phyloP scores from a whole-genome alignment of 2,113 vertebrate genomes.

The Hiodon tergisus region DNA sequence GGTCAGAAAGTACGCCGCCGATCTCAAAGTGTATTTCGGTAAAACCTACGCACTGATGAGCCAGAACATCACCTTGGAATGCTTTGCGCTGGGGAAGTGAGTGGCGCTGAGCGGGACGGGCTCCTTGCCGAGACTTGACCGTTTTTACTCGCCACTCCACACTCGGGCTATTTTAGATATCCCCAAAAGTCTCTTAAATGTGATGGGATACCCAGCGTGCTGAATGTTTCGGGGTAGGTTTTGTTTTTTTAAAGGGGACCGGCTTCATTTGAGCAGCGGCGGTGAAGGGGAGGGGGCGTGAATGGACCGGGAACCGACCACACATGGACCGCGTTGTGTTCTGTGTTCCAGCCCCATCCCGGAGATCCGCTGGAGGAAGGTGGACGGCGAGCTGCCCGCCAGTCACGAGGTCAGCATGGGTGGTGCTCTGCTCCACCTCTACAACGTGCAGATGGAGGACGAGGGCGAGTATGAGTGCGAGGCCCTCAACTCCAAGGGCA shows the following conservation, averaged over 20 bases:
- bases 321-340: not conserved
- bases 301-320: too few species aligned
- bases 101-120: slow-evolving; percentile 36
- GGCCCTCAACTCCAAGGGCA: slow-evolving; percentile 88
- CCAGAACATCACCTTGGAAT: slow-evolving; percentile 90
- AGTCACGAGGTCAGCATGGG: slow-evolving; percentile 85
- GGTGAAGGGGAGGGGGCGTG: too few species aligned
- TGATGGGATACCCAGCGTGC: too few species aligned
- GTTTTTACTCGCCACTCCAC: too few species aligned
- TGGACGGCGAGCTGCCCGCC: slow-evolving; percentile 79
- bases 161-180: too few species aligned
- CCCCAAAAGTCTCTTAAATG: too few species aligned
- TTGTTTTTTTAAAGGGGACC: too few species aligned
- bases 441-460: slow-evolving; percentile 92
- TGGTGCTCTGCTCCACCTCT: slow-evolving; percentile 86
- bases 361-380: slow-evolving; percentile 87
- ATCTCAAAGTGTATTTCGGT: slow-evolving; percentile 84
- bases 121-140: too few species aligned
- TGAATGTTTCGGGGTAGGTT: too few species aligned
- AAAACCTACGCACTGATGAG: slow-evolving; percentile 81
- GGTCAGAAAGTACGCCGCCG: slow-evolving; percentile 82
- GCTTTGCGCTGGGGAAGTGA: slow-evolving; percentile 97
- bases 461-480: slow-evolving; percentile 90
- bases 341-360: slow-evolving; percentile 76
- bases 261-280: too few species aligned